Percentiles rank a stretch among this genome's conserved stretches.
Conservation (phyloP, 2,113 vertebrate species). For the Brachyistius frenatus region DNA sequence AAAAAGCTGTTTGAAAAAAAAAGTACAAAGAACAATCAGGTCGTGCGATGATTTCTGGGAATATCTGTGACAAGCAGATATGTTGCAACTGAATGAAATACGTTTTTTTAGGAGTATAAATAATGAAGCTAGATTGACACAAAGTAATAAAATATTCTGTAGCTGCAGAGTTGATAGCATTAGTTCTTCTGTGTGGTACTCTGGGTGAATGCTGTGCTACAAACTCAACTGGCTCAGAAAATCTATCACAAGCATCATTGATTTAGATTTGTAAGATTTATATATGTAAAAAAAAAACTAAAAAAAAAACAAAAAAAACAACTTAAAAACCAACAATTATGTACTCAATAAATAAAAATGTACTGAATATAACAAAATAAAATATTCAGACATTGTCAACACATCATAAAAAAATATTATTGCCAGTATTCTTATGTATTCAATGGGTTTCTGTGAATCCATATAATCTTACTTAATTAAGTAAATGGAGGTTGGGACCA, state of each 20-base stretch:
- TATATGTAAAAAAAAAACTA: background rate
- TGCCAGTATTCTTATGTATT: too few species aligned
- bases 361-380: background rate
- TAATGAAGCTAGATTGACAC: background rate
- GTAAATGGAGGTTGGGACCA: too few species aligned
- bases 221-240: constrained; percentile 5
- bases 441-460: too few species aligned
- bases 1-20: background rate
- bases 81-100: constrained; percentile 16
- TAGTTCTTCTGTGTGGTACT: background rate
- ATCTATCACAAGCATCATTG: background rate
- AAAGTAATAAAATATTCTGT: background rate
- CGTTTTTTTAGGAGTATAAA: background rate
- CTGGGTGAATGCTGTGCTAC: background rate
- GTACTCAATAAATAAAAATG: background rate
- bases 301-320: background rate
- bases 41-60: background rate
- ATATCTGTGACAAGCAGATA: constrained; percentile 2
- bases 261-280: background rate
- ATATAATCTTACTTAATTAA: too few species aligned
- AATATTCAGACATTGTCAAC: background rate
- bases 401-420: background rate
- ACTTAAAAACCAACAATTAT: background rate
- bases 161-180: background rate
- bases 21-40: background rate